Conservation (phyloP, 92 coral and sea anemone genomes). For the Phenganax stokvisi region DNA sequence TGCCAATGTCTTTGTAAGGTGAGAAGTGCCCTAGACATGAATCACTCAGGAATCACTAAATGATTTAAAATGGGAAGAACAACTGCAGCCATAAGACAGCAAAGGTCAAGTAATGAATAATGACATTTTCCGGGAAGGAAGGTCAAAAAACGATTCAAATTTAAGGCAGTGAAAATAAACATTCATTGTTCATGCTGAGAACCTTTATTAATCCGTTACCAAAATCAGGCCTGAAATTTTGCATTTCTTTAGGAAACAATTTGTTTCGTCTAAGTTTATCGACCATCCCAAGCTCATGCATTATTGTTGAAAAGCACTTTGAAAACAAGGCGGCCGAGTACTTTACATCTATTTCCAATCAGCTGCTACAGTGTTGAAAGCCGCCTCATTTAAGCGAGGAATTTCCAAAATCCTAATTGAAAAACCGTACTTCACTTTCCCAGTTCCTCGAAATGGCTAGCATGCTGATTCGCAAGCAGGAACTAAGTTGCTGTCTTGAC, state of each 20-base stretch:
- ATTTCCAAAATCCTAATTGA: slow-evolving; percentile 1
- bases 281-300: slow-evolving; percentile 5
- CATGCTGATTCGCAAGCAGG: background rate
- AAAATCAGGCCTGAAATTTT: background rate
- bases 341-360: slow-evolving; percentile 5
- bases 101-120: slow-evolving; percentile 16
- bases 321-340: background rate
- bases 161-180: background rate
- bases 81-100: background rate
- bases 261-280: background rate
- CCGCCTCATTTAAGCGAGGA: background rate
- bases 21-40: background rate
- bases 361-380: background rate
- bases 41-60: background rate
- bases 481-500: background rate
- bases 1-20: background rate
- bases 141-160: background rate
- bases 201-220: background rate
- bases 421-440: background rate
- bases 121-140: slow-evolving; percentile 12
- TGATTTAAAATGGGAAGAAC: background rate
- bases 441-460: background rate
- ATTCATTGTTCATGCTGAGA: slow-evolving; percentile 2
- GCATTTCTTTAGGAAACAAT: slow-evolving; percentile 9
- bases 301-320: background rate